These are phyloP conservation scores for Aphidius ervi DNA, from an alignment of 1,140 invertebrate species.

Conservation along the genomic window DNA sequence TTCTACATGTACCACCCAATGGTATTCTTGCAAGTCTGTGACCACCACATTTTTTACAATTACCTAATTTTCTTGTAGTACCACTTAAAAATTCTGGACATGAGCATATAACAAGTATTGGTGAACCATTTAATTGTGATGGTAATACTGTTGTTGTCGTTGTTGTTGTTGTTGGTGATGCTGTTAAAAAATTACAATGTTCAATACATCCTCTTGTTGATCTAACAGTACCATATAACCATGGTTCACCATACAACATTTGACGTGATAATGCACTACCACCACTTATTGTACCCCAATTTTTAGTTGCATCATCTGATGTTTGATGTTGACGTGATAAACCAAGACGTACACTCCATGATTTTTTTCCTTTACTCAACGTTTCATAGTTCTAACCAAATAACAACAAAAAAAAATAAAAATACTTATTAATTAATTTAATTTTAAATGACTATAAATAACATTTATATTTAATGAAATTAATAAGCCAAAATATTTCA, in stretches of 20 bases:
- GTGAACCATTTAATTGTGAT: constrained; percentile 45
- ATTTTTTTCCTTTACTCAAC: constrained; percentile 49
- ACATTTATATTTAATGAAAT: too few relatives aligned
- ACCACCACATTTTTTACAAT: constrained; percentile 75
- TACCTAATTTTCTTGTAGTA: constrained; percentile 69
- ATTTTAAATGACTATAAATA: neutral
- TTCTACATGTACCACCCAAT: constrained; percentile 55
- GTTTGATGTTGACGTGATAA: constrained; percentile 43
- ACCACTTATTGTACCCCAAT: constrained; percentile 55
- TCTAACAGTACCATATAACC: constrained; percentile 73
- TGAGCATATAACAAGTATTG: constrained; percentile 70
- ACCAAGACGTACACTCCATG: constrained; percentile 50
- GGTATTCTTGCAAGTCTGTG: constrained; percentile 62
- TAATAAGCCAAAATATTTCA: too few relatives aligned
- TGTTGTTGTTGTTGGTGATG: constrained; percentile 12
- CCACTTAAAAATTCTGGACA: constrained; percentile 71
- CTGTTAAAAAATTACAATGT: constrained; percentile 28
- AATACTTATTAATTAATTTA: neutral
- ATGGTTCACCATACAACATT: constrained; percentile 77
- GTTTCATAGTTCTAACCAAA: constrained; percentile 46
- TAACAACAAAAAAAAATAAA: neutral
- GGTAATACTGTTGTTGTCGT: neutral
- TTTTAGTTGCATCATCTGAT: constrained; percentile 48
- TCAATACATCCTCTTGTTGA: constrained; percentile 47
- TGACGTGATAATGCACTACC: constrained; percentile 66